Conservation (phyloP, 37 sponge, comb jelly and placozoan species). For the Oopsacas minuta region DNA sequence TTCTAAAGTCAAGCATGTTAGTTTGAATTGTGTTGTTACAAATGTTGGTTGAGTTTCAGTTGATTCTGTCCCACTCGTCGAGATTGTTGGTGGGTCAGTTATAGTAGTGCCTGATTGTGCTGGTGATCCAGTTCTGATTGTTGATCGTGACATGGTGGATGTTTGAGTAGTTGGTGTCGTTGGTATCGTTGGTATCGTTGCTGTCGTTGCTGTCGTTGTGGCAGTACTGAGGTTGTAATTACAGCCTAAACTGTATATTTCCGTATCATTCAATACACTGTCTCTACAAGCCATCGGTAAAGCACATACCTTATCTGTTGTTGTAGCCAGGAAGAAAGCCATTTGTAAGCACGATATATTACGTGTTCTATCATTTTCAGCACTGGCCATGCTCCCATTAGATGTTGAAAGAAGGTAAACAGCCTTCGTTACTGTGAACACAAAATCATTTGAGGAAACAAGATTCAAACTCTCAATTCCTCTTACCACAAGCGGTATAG, state of each 20-base stretch:
- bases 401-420: neutral
- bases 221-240: neutral
- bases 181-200: neutral
- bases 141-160: neutral
- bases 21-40: neutral
- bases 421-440: neutral
- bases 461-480: neutral
- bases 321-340: neutral
- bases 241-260: neutral
- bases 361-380: neutral
- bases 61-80: neutral
- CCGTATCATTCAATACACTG: neutral
- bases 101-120: neutral
- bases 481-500: neutral
- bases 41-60: neutral
- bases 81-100: neutral
- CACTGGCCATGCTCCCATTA: neutral
- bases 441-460: neutral
- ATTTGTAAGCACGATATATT: neutral
- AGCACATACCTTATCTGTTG: neutral
- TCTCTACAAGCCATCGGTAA: neutral
- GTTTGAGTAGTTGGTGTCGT: neutral
- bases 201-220: neutral
- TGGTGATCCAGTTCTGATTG: neutral
- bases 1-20: neutral